Evolutionary conservation across 1,140 invertebrate genomes (phyloP).

Genomic region (Rhopalosiphum padi): DNA sequence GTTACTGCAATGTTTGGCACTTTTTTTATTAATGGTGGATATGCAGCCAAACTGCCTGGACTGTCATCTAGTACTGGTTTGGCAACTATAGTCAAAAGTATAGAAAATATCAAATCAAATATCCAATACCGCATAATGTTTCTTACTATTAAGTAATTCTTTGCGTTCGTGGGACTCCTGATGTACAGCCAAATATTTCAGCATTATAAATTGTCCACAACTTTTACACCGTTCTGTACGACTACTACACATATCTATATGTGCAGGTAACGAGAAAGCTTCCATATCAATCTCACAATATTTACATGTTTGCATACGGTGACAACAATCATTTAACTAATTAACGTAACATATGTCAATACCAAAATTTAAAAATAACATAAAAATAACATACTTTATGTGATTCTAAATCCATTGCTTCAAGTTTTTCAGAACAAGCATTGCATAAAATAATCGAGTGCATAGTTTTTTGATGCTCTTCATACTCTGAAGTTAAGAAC

Average conservation of each 20-base stretch:
- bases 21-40: slow-evolving; percentile 53
- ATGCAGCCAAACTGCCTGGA: slow-evolving; percentile 36
- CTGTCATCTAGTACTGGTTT: slow-evolving; percentile 8
- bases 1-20: slow-evolving; percentile 26
- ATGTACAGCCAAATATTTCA: slow-evolving; percentile 71
- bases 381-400: slow-evolving; percentile 64
- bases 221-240: slow-evolving; percentile 72
- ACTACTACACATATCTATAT: slow-evolving; percentile 73
- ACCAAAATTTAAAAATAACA: background rate
- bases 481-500: slow-evolving; percentile 63
- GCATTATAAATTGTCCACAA: slow-evolving; percentile 73
- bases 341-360: slow-evolving; percentile 3
- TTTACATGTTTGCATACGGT: slow-evolving; percentile 65
- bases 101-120: slow-evolving; percentile 11
- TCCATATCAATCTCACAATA: slow-evolving; percentile 72
- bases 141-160: slow-evolving; percentile 32
- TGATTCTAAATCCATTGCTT: slow-evolving; percentile 63
- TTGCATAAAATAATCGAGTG: slow-evolving; percentile 64
- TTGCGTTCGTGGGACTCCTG: slow-evolving; percentile 60
- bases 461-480: slow-evolving; percentile 63
- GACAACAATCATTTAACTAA: slow-evolving; percentile 50
- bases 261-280: slow-evolving; percentile 67
- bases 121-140: background rate
- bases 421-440: slow-evolving; percentile 64
- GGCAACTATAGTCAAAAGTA: slow-evolving; percentile 13